Base-by-base conservation (phyloP, 2,888 invertebrate species). In the Caenorhabditis sp. region DNA sequence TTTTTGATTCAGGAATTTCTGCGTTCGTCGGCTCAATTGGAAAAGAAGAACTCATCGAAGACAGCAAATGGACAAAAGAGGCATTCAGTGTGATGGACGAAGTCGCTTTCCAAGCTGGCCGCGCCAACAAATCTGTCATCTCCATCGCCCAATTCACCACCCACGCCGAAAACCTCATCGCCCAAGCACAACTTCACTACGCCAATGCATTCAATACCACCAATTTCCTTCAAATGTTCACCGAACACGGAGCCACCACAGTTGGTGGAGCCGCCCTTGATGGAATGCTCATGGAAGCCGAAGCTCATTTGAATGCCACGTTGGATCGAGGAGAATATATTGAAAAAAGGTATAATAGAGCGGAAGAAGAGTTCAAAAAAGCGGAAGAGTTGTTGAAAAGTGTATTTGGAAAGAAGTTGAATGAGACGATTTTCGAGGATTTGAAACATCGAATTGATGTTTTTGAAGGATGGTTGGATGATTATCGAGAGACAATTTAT, bases 231-330 rank as follows among this genome's bases (percentile, higher is more conserved):
- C 69, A 69, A 27, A 71, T 76, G 64, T 80, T 76, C 63, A 68
- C 72, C 4, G 66, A 69, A 38, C 67, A 77, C 43, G 80, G 80
- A 36, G 73, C 66, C 0, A 69, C 70, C 31, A 77, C 72, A 49
- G 75, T 82, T 21, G 80, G 80, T 12, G 76, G 74, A 57, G 77
- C 73, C 14, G 76, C 75, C 14, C 36, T 84, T 36, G 80, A 83
- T 20, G 66, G 71, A 14, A 76, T 82, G 81, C 59, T 88, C 12
- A 78, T 78, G 61, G 85, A 88, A 63, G 88, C 89, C 0, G 83
- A 85, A 49, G 76, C 76, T 4, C 86, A 88, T 38, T 73, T 87
- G 58, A 79, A 84, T 56, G 84, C 85, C n/a, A 88, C 88, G 14
- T 61, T 82, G 54, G 81, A 78, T 23, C 70, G 88, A 27, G 84